phyloP scores from a whole-genome alignment of 1,140 invertebrate genomes.

The Drosophila sucinea region DNA sequence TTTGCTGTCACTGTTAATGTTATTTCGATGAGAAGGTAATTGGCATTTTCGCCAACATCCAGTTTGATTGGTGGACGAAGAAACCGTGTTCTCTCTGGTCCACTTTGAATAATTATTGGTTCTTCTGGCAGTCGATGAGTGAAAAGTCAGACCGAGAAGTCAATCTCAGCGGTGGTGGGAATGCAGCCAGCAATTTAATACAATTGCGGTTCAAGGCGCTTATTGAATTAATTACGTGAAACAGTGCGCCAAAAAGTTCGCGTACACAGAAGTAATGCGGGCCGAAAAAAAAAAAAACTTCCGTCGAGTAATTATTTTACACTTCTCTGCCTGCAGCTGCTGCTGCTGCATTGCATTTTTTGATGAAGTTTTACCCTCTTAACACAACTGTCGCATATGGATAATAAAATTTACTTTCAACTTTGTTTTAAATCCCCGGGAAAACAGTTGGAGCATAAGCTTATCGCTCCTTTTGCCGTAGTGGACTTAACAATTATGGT shows the following conservation, averaged over 20 bases:
- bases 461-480: slow-evolving; percentile 20
- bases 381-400: slow-evolving; percentile 56
- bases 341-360: slow-evolving; percentile 14
- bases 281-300: slow-evolving; percentile 29
- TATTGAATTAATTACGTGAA: slow-evolving; percentile 77
- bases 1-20: slow-evolving; percentile 35
- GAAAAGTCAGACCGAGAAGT: slow-evolving; percentile 54
- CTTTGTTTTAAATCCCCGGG: slow-evolving; percentile 50
- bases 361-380: slow-evolving; percentile 61
- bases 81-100: slow-evolving; percentile 11
- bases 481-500: slow-evolving; percentile 45
- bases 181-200: slow-evolving; percentile 70
- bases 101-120: slow-evolving; percentile 60
- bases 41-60: slow-evolving; percentile 17
- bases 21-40: slow-evolving; percentile 33
- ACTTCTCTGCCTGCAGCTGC: slow-evolving; percentile 40
- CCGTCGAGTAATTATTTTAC: slow-evolving; percentile 72
- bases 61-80: slow-evolving; percentile 17
- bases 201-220: slow-evolving; percentile 73
- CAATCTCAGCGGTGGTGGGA: slow-evolving; percentile 58
- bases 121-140: slow-evolving; percentile 11
- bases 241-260: slow-evolving; percentile 59
- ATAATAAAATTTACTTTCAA: slow-evolving; percentile 67
- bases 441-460: slow-evolving; percentile 7
- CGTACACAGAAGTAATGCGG: slow-evolving; percentile 45